Evolutionary conservation across 2,797 vertebrate species (phyloP).

Genomic region (Leptodactylus fallax): DNA sequence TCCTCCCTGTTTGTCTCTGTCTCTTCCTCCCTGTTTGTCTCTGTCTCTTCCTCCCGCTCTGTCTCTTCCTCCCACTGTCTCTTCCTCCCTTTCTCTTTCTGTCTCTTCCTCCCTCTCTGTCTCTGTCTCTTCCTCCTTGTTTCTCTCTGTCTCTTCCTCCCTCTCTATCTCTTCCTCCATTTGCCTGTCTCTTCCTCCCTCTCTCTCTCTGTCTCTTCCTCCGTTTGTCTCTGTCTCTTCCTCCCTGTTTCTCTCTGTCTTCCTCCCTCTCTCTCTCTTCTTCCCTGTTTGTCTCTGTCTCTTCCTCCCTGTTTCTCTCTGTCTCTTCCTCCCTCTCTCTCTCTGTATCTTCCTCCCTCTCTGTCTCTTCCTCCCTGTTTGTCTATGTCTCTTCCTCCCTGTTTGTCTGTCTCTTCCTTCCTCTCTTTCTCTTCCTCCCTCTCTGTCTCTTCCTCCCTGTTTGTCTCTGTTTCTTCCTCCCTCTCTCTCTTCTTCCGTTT

Average conservation of each 20-base stretch:
- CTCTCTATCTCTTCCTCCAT: too few species aligned
- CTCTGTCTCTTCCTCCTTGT: too few species aligned
- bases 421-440: not conserved
- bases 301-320: too few species aligned
- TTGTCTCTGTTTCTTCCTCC: not conserved
- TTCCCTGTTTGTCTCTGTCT: not conserved
- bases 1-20: not conserved
- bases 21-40: not conserved
- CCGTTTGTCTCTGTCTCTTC: not conserved
- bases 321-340: not conserved
- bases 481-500: not conserved
- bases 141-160: too few species aligned
- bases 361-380: too few species aligned
- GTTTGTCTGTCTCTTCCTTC: not conserved
- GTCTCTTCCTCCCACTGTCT: not conserved
- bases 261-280: too few species aligned
- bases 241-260: not conserved
- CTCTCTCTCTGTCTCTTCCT: not conserved
- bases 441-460: not conserved
- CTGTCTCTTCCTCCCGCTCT: not conserved
- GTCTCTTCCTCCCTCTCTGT: not conserved
- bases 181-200: not conserved
- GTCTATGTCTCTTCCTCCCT: not conserved
- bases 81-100: not conserved
- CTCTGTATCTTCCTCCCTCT: not conserved